phyloP scores from a whole-genome alignment of 92 coral and sea anemone species.

The Zoanthus solanderi region DNA sequence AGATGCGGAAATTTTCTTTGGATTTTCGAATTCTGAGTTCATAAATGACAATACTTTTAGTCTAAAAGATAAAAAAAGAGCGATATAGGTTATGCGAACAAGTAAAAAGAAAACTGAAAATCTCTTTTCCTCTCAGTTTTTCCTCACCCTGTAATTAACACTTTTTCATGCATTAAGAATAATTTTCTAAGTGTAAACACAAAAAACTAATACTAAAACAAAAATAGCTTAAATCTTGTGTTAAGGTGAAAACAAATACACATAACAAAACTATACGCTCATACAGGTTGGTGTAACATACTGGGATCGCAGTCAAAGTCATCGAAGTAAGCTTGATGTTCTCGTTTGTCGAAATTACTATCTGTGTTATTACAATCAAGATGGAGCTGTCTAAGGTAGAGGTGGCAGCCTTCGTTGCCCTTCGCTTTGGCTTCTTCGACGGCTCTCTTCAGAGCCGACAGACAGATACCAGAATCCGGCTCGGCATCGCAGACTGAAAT shows the following conservation, averaged over 20 bases:
- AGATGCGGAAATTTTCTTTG: no score
- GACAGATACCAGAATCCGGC: slow-evolving; percentile 40
- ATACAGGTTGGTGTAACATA: neutral
- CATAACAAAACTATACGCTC: neutral
- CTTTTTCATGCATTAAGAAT: no score
- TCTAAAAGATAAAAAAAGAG: no score
- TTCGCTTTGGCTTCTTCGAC: neutral
- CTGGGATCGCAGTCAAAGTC: slow-evolving; percentile 31
- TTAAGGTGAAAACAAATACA: neutral
- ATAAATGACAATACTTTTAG: no score
- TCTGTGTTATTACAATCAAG: slow-evolving; percentile 39
- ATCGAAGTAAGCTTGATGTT: slow-evolving; percentile 12
- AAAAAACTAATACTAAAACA: no score
- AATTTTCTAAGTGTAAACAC: no score
- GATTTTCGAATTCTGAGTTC: no score
- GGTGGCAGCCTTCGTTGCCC: neutral
- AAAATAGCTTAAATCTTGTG: neutral
- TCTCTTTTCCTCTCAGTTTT: no score
- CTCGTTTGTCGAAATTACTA: slow-evolving; percentile 36
- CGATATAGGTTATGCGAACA: no score
- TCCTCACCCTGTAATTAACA: no score
- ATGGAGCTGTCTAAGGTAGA: slow-evolving; percentile 10
- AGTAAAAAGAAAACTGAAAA: no score
- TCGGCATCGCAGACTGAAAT: slow-evolving; percentile 36
- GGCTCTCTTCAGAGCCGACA: slow-evolving; percentile 29